Base-by-base conservation (phyloP, 2,888 invertebrate genomes). In the Chorisops tibialis region DNA sequence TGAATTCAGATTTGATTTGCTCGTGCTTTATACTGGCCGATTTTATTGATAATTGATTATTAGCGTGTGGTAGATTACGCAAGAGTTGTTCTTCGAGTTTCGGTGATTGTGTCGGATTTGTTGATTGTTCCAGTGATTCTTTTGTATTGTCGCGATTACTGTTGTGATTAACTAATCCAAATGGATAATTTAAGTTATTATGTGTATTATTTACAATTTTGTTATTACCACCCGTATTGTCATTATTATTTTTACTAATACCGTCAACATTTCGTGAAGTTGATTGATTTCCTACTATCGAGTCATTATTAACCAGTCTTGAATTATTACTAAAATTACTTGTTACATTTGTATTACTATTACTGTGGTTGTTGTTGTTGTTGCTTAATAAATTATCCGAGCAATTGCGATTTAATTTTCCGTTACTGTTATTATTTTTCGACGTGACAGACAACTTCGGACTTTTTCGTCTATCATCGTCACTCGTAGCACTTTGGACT, bases 401-500 rank as follows among this genome's bases (percentile, higher is more conserved):
- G 14, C 49, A 51, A 37, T 59, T 59, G 30, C 45, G 54, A 43
- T 35, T 45, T n/a, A 56, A 30, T 19, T 56, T 59, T 38, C 48
- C 47, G 54, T 19, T 54, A n/a, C 35, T 14, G 30, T 50, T 50
- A 30, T 16, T 18, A 19, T 54, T 21, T 21, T 48, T 47, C 48
- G 59, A 48, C 14, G 49, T 50, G 21, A 48, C 18, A 39, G 48
- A 38, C 38, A 39, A 35, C 19, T 48, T 49, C 6, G 59, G 48
- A 49, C 68, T 70, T 60, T 65, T 66, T 24, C 68, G 69, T 22
- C 69, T 69, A n/a, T 64, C 66, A 48, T 66, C 66, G 14, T 65
- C 62, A 41, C 63, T 51, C 14, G 64, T 19, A 50, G 50, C 59
- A 63, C 37, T 68, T 64, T 24, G 60, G 52, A 38, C 48, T 16